phyloP scores from a whole-genome alignment of 2,113 vertebrate genomes.

The Urocynchramus pylzowi region DNA sequence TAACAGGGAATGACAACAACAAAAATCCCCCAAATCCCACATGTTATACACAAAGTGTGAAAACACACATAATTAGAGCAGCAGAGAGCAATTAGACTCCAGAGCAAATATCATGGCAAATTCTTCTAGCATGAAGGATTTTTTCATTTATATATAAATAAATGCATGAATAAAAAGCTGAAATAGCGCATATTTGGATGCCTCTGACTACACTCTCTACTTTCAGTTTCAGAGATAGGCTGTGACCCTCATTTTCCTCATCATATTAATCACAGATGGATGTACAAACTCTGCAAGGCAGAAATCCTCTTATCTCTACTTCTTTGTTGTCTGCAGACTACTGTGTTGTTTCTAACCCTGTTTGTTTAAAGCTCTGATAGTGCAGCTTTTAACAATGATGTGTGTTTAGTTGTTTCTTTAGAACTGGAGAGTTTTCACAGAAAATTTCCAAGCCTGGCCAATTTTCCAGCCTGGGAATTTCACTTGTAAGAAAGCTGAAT shows the following conservation, averaged over 20 bases:
- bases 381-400: neutral
- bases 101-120: neutral
- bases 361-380: neutral
- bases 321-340: constrained; percentile 6
- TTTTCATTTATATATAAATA: neutral
- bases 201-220: neutral
- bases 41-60: neutral
- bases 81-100: neutral
- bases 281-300: constrained; percentile 20
- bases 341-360: neutral
- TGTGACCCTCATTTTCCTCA: neutral
- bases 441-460: neutral
- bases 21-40: neutral
- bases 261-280: constrained; percentile 47
- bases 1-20: neutral
- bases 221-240: neutral
- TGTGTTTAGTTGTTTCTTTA: neutral
- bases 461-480: neutral
- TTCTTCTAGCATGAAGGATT: neutral
- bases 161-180: neutral
- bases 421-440: neutral
- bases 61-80: neutral
- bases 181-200: neutral
- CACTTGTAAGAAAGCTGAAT: neutral
- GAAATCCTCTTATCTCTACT: constrained; percentile 57